Percentiles rank a stretch among this genome's conserved stretches.
phyloP scores from a whole-genome alignment of 1,140 invertebrate species.

The Chironomus tepperi region DNA sequence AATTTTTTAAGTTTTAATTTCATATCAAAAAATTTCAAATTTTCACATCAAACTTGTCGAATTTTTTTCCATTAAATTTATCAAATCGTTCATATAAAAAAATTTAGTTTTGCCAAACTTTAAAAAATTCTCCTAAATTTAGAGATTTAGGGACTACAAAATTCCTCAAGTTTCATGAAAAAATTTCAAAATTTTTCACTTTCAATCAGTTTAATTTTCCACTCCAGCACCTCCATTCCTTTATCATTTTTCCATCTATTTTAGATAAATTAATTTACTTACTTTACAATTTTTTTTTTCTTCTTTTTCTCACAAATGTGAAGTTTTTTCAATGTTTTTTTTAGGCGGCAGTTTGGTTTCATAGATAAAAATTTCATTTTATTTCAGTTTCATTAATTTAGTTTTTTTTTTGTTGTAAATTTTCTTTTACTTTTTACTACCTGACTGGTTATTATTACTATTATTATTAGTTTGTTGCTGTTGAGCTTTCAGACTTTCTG shows the following conservation, averaged over 20 bases:
- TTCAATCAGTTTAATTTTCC: background rate
- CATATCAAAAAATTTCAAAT: no score
- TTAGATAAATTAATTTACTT: no score
- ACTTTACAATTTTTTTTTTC: background rate
- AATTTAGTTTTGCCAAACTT: no score
- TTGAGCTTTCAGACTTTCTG: conserved; percentile 37
- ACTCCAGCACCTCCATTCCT: background rate
- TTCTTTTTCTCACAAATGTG: background rate
- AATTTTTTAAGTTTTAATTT: no score
- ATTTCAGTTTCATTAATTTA: no score
- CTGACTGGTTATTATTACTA: conserved; percentile 15
- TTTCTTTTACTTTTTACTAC: background rate
- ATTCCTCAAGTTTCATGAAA: no score
- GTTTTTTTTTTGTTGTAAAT: background rate
- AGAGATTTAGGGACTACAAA: no score
- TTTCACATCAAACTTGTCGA: no score
- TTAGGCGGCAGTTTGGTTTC: conserved; percentile 11
- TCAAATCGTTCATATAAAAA: no score
- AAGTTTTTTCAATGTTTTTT: background rate
- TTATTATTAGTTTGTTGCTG: background rate
- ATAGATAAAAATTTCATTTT: no score
- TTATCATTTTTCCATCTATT: background rate
- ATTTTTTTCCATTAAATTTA: no score
- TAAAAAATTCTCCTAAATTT: no score
- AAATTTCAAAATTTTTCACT: background rate